Evolutionary conservation across 2,113 vertebrate genomes (phyloP).

Genomic region (Lepisosteus osseus): DNA sequence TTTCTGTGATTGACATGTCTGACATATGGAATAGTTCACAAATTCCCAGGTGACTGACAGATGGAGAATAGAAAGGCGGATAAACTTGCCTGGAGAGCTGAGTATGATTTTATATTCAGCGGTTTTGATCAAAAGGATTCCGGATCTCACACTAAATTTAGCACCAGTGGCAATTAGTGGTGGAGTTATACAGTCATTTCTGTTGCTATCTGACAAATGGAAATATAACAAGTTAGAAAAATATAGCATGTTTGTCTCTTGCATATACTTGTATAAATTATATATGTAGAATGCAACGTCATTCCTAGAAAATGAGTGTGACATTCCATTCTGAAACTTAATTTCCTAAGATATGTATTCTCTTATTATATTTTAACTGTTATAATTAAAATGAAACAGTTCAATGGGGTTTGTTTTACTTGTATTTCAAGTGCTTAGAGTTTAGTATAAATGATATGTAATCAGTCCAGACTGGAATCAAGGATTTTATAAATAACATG

Average conservation of each 20-base stretch:
- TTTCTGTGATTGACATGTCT: constrained; percentile 98
- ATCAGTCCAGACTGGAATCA: too few species aligned
- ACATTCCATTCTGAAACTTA: too few species aligned
- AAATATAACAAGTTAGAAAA: constrained; percentile 68
- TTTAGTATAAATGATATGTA: too few species aligned
- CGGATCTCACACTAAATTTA: constrained; percentile 94
- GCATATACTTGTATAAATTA: not conserved
- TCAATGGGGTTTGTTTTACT: too few species aligned
- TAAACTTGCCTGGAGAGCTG: constrained; percentile 95
- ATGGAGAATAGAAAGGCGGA: constrained; percentile 85
- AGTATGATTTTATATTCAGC: constrained; percentile 83
- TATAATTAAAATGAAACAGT: too few species aligned
- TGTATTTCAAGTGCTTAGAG: too few species aligned
- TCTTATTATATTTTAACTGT: too few species aligned
- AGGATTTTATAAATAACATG: too few species aligned
- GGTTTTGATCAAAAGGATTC: constrained; percentile 95
- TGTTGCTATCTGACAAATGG: constrained; percentile 89
- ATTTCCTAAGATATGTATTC: too few species aligned
- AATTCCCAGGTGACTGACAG: constrained; percentile 96
- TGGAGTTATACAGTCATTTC: constrained; percentile 88
- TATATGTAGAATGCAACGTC: not conserved
- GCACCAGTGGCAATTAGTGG: constrained; percentile 93
- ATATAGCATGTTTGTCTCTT: constrained; percentile 45
- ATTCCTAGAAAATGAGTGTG: too few species aligned
- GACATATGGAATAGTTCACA: constrained; percentile 99